Evolutionary conservation across 2,888 invertebrate genomes (phyloP).

Genomic region (Trissonchulus sp.): DNA sequence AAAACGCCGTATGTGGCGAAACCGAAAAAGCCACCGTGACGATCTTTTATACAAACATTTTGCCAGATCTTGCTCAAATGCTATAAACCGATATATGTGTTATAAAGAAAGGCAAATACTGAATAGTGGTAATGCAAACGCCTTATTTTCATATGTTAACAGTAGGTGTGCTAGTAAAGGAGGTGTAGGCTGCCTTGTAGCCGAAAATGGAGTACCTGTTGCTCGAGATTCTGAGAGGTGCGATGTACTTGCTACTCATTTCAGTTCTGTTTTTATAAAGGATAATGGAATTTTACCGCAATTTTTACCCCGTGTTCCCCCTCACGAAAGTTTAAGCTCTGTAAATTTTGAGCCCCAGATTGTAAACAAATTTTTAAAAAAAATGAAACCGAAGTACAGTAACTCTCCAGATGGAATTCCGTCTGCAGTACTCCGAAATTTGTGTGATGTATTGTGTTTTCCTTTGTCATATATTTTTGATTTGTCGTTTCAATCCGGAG

Average conservation of each 20-base stretch:
- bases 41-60: not conserved
- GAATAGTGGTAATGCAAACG: not conserved
- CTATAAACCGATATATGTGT: not conserved
- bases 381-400: not conserved
- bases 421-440: not conserved
- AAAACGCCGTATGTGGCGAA: not conserved
- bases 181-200: not conserved
- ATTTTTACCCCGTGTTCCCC: not conserved
- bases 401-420: conserved; percentile 3
- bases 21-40: not conserved
- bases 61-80: not conserved
- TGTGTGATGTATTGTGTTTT: conserved; percentile 14
- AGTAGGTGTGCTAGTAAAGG: not conserved
- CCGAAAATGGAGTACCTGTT: too few species aligned
- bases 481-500: not conserved
- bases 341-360: not conserved
- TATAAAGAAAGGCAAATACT: not conserved
- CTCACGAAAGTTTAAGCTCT: too few species aligned
- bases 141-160: not conserved
- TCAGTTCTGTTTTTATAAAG: conserved; percentile 2
- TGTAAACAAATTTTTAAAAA: not conserved
- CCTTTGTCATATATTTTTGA: not conserved
- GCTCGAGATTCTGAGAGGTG: not conserved
- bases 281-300: conserved; percentile 18
- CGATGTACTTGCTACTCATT: not conserved